Percentiles rank a stretch among this genome's conserved stretches.
Evolutionary conservation across 2,797 vertebrate species (phyloP).

Genomic region (Sparus aurata): DNA sequence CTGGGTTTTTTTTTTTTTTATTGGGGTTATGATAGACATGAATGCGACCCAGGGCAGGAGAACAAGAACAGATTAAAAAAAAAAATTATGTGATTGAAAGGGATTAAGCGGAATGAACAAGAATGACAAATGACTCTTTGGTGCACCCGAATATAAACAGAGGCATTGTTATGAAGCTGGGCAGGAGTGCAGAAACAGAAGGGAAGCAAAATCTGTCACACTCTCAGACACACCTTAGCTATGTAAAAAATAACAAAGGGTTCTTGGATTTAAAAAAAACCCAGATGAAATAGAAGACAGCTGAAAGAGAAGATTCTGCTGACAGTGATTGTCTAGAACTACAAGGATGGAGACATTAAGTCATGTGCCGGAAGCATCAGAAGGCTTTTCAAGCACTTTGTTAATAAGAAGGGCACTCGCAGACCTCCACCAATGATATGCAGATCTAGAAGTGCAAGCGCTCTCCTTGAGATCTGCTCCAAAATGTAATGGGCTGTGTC

Average conservation of each 20-base stretch:
- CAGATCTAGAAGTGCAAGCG: no score
- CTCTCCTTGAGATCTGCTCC: no score
- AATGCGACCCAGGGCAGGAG: neutral
- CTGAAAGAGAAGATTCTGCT: neutral
- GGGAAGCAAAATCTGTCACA: slow-evolving; percentile 2
- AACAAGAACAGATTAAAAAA: neutral
- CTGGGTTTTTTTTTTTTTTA: no score
- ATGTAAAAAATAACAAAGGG: no score
- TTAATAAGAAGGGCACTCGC: no score
- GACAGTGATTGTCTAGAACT: neutral
- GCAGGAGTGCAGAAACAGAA: neutral
- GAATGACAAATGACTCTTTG: no score
- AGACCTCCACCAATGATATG: no score
- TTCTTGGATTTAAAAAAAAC: neutral
- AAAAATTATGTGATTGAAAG: neutral
- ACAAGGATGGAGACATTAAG: neutral
- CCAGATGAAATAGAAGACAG: neutral
- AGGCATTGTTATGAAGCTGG: neutral
- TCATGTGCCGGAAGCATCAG: neutral
- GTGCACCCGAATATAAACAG: neutral
- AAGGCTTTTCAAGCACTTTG: neutral
- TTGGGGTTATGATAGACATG: no score
- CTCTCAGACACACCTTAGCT: neutral
- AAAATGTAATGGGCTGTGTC: no score
- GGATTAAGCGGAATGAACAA: neutral